Percentiles rank a stretch among this genome's conserved stretches.
Conservation (phyloP, 2,797 vertebrate species). For the Chelon labrosus region DNA sequence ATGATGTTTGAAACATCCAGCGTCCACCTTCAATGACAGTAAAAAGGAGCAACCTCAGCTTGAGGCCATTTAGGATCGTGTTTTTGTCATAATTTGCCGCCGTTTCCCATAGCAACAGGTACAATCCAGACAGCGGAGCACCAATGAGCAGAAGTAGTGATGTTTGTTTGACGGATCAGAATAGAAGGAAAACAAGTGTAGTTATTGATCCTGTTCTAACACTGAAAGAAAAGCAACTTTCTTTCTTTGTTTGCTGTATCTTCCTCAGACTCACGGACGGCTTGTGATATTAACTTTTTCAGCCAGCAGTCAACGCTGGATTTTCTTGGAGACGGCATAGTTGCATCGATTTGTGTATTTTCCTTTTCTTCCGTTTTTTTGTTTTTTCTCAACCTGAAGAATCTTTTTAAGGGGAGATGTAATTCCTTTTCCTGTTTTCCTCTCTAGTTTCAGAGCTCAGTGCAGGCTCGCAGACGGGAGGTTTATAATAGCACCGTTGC, state of each 20-base stretch:
- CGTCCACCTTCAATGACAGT: too few species aligned
- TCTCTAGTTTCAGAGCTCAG: not conserved
- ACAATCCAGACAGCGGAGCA: not conserved
- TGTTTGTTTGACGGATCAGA: slow-evolving; percentile 6
- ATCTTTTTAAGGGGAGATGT: slow-evolving; percentile 5
- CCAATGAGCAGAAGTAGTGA: not conserved
- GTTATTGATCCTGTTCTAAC: not conserved
- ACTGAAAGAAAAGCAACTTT: not conserved
- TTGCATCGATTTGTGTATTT: slow-evolving; percentile 2
- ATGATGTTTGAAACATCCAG: too few species aligned
- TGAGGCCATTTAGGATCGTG: too few species aligned
- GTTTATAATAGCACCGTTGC: not conserved
- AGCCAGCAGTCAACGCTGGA: not conserved
- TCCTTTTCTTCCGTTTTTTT: not conserved
- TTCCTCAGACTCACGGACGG: not conserved
- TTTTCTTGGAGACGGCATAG: slow-evolving; percentile 4
- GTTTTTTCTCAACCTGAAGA: slow-evolving; percentile 15
- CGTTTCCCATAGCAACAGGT: too few species aligned
- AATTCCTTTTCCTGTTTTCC: not conserved
- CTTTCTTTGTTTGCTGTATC: not conserved
- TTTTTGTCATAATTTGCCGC: too few species aligned
- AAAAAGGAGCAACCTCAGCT: too few species aligned
- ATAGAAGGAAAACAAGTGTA: not conserved
- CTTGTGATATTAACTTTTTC: slow-evolving; percentile 17
- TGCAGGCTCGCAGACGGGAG: not conserved